Evolutionary conservation across 2,888 invertebrate genomes (phyloP).

Genomic region (Hydropsyche betteni): DNA sequence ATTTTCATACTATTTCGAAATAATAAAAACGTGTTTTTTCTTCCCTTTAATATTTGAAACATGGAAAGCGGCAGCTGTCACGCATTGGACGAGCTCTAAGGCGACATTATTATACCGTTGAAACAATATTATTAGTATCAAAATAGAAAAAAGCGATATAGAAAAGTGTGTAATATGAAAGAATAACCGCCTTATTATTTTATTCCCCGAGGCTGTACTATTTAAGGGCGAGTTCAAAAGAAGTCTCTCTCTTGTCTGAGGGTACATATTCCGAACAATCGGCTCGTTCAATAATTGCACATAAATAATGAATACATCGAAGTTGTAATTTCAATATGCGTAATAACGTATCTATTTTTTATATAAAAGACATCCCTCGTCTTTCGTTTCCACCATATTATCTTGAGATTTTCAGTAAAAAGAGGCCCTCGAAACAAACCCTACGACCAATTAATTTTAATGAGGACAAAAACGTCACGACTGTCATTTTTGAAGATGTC

Average conservation of each 20-base stretch:
- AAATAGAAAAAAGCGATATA: constrained; percentile 3
- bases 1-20: not conserved
- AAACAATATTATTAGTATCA: constrained; percentile 2
- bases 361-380: not conserved
- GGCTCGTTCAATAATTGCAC: constrained; percentile 15
- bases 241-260: not conserved
- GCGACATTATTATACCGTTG: not conserved
- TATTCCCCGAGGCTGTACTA: constrained; percentile 20
- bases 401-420: constrained; percentile 13
- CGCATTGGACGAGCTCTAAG: not conserved
- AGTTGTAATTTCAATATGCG: not conserved
- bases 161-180: not conserved
- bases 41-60: not conserved
- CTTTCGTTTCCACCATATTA: constrained; percentile 11
- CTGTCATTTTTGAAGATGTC: constrained; percentile 9
- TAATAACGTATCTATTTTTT: not conserved
- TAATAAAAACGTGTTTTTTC: too few species aligned
- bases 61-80: constrained; percentile 2
- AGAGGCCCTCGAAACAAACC: not conserved
- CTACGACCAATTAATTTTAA: constrained; percentile 37
- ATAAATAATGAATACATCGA: constrained; percentile 13
- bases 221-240: not conserved
- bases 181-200: constrained; percentile 33
- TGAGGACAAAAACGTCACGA: constrained; percentile 14
- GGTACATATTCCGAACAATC: constrained; percentile 4